Base-by-base conservation (phyloP, 2,113 vertebrate species). In the Orcinus orca region DNA sequence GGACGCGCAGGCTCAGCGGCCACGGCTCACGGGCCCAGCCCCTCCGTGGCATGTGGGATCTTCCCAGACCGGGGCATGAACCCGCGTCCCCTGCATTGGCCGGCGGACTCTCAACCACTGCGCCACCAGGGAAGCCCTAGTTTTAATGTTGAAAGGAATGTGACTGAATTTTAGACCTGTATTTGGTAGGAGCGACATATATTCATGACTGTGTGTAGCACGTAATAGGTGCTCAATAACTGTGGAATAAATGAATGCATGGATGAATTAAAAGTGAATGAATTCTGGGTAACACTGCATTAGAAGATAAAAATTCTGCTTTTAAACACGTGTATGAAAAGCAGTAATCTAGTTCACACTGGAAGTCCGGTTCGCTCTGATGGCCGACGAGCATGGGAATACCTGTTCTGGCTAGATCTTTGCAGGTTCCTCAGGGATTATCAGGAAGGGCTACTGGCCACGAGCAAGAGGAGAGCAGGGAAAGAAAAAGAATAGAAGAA, bases 401-500 rank as follows among this genome's bases (percentile, higher is more conserved):
- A 50, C 36, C 17, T 81, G 6, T 38, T 80, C 70, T 84, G 63
- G 21, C 29, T 33, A 23, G 44, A 60, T 77, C 13, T 38, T 73
- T 92, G 74, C 29, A 73, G 23, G 15, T 31, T 58, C 20, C 50
- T 88, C 15, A 13, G 33, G 53, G 88, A 62, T 23, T 55, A 26
- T 77, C 25, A 65, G 91, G 41, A 83, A 77, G 36, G 36, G 17
- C 55, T 80, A 31, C 25, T 55, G 70, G 62, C 71, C 67, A 41
- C 25, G 3, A 50, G 62, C 44, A 85, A 67, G 62, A 90, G 47
- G 31, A 58, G 79, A 96, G 18, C 21, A 88, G 21, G 31, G 41
- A 80, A 92, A 68, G 58, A 89, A 90, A 81, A 95, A 88, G 33
- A 70, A 90, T 26, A 80, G 79, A 85, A 65, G 93, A 95, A 50